phyloP scores from a whole-genome alignment of 64 coral and sea anemone species.

The Catalaphyllia jardinei region DNA sequence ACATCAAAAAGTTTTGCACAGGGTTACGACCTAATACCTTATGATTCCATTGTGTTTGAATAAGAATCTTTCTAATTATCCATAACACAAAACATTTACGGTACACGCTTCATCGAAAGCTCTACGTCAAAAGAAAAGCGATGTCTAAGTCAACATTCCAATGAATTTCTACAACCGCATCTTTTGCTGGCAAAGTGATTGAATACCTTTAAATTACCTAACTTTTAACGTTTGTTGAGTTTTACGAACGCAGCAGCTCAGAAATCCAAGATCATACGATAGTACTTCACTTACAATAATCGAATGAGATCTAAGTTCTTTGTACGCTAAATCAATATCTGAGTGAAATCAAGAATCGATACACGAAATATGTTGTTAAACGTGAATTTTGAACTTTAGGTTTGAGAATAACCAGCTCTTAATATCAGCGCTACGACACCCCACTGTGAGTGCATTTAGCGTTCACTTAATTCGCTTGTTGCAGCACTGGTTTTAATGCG shows the following conservation, averaged over 20 bases:
- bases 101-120: constrained; percentile 7
- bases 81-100: constrained; percentile 1
- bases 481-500: constrained; percentile 8
- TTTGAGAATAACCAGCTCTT: not conserved
- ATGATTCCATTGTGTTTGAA: not conserved
- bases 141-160: not conserved
- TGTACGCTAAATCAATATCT: constrained; percentile 12
- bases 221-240: not conserved
- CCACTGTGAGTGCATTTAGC: not conserved
- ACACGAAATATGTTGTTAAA: not conserved
- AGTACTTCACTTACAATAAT: not conserved
- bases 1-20: not conserved
- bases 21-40: not conserved
- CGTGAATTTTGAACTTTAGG: not conserved
- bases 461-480: not conserved
- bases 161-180: not conserved
- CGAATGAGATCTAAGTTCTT: not conserved
- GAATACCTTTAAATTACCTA: not conserved
- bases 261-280: not conserved
- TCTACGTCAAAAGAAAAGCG: not conserved
- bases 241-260: not conserved
- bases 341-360: not conserved
- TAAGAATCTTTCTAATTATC: not conserved
- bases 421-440: not conserved
- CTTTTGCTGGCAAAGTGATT: not conserved